Evolutionary conservation across 92 coral and sea anemone species (phyloP).

Genomic region (Blastomussa wellsi): DNA sequence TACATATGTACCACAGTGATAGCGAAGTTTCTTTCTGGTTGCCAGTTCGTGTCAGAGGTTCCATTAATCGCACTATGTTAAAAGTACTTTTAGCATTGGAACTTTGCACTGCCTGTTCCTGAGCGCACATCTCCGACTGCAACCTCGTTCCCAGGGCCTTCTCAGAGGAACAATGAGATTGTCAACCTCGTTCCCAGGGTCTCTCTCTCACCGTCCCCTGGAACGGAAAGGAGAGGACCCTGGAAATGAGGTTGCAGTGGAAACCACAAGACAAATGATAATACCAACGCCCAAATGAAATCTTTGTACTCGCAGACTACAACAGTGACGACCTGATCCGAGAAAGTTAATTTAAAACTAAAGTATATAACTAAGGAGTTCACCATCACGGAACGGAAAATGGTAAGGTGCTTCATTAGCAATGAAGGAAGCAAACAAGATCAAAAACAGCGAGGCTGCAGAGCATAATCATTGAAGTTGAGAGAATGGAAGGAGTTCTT

Average conservation of each 20-base stretch:
- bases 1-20: neutral
- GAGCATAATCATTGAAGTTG: constrained; percentile 6
- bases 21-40: neutral
- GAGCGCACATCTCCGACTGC: neutral
- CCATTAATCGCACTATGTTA: neutral
- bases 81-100: neutral
- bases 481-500: constrained; percentile 18
- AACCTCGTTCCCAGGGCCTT: too few species aligned
- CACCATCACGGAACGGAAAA: too few species aligned
- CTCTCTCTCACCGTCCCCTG: too few species aligned
- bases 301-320: too few species aligned
- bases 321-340: too few species aligned
- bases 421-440: constrained; percentile 11
- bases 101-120: neutral
- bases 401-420: too few species aligned
- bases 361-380: too few species aligned
- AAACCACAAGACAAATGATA: neutral
- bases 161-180: neutral
- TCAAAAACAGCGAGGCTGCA: constrained; percentile 32
- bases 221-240: too few species aligned
- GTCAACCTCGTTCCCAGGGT: too few species aligned
- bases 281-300: neutral
- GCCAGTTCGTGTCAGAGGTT: neutral
- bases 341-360: too few species aligned
- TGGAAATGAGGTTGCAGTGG: too few species aligned